Base-by-base conservation (phyloP, 2,888 invertebrate species). In the Dryococelus australis region DNA sequence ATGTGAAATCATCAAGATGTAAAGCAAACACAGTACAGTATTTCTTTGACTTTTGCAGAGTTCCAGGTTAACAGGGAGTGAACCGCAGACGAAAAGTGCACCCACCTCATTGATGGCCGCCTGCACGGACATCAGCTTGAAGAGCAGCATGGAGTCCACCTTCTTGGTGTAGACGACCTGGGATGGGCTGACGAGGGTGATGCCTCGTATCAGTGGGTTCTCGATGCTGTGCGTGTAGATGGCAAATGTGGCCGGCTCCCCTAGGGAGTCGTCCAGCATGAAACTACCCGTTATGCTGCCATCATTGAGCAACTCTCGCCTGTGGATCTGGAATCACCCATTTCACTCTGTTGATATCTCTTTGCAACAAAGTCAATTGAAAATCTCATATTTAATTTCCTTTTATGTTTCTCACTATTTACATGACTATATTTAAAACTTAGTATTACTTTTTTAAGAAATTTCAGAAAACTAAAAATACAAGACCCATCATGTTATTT, bases 201-300 rank as follows among this genome's bases (percentile, higher is more conserved):
- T 90, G 20, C 92, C 92, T 88, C 93, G 92, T 88, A 94, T 93
- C 24, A 94, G 90, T 0, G 94, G 94, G 20, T 92, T 92, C 88
- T 93, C 93, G 0, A 92, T 92, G 90, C 94, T 93, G 90, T 94
- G 93, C 0, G 93, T 94, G 90, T 93, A 94, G 35, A 94, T 92
- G 80, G 92, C 93, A 89, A 94, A 94, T 85, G 93, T 92, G 0
- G 94, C 93, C 0, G 94, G 94, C 89, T 93, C 92, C 0, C 93
- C 93, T 90, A 95, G 92, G 85, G 92, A 92, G 1, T 93, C 92
- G 88, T 94, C 94, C 87, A 95, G 90, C 88, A 93, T 93, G 90
- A 94, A 94, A 88, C 93, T 93, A 0, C 94, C 94, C 20, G 93
- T 94, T 4, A 94, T 92, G 0, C 93, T 92, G 2, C 93, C 93